These are phyloP conservation scores for Parthenolecanium corni DNA, from an alignment of 2,888 invertebrate species.

Conservation along the genomic window DNA sequence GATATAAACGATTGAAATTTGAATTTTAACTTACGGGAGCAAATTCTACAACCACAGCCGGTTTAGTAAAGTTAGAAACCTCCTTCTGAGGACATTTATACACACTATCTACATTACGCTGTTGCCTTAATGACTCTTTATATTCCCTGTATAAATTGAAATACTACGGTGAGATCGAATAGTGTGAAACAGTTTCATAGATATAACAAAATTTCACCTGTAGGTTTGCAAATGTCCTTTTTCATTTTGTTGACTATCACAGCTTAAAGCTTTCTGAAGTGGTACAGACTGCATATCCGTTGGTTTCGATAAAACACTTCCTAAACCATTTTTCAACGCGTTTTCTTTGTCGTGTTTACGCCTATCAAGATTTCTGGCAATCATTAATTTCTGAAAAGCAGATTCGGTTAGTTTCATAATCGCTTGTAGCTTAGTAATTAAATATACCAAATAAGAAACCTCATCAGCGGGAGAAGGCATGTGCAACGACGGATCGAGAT, in stretches of 20 bases:
- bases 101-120: slow-evolving; percentile 54
- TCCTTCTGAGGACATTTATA: slow-evolving; percentile 29
- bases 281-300: neutral
- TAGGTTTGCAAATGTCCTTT: slow-evolving; percentile 29
- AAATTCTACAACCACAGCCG: neutral
- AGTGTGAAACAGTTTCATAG: neutral
- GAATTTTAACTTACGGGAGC: neutral
- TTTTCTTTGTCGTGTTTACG: slow-evolving; percentile 7
- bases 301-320: slow-evolving; percentile 5
- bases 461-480: slow-evolving; percentile 2
- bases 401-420: neutral
- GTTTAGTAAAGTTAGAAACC: neutral
- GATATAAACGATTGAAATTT: too few relatives aligned
- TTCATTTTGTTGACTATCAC: slow-evolving; percentile 22
- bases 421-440: neutral
- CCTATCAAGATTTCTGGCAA: slow-evolving; percentile 3
- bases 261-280: neutral
- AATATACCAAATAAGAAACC: neutral
- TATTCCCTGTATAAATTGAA: slow-evolving; percentile 53
- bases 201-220: slow-evolving; percentile 22
- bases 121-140: slow-evolving; percentile 77
- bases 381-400: neutral
- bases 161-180: slow-evolving; percentile 33
- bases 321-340: neutral
- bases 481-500: neutral